These are phyloP conservation scores for Copidosoma aretas DNA, from an alignment of 2,888 invertebrate genomes.

Conservation along the genomic window DNA sequence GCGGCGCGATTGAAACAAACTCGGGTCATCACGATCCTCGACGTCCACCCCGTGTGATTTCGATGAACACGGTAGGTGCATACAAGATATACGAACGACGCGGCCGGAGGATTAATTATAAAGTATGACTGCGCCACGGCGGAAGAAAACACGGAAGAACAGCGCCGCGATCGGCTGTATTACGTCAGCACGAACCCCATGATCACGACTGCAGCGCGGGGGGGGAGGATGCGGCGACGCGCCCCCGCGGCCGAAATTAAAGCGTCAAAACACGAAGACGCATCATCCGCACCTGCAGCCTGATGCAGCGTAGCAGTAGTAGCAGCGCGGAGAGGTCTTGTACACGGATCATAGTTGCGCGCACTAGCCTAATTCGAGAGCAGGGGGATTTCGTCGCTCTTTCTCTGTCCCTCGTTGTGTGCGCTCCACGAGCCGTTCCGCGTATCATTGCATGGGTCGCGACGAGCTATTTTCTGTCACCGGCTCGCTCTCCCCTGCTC, in stretches of 20 bases:
- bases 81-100: no score
- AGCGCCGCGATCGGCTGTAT: constrained; percentile 20
- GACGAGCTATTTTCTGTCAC: constrained; percentile 25
- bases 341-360: no score
- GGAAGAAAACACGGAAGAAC: background rate
- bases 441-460: background rate
- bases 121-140: background rate
- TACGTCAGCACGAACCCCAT: constrained; percentile 4
- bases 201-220: no score
- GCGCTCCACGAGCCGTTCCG: no score
- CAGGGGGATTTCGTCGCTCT: no score
- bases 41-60: no score
- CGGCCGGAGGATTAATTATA: background rate
- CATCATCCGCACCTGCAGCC: constrained; percentile 31
- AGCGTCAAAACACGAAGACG: constrained; percentile 29
- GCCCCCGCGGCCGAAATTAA: constrained; percentile 23
- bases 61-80: no score
- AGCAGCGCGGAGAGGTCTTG: no score
- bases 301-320: background rate
- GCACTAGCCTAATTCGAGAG: no score
- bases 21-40: no score
- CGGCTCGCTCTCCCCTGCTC: constrained; percentile 7
- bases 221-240: no score
- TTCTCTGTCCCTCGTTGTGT: background rate
- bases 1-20: no score